Base-by-base conservation (phyloP, 2,888 invertebrate species). In the Dendrolimus pini region DNA sequence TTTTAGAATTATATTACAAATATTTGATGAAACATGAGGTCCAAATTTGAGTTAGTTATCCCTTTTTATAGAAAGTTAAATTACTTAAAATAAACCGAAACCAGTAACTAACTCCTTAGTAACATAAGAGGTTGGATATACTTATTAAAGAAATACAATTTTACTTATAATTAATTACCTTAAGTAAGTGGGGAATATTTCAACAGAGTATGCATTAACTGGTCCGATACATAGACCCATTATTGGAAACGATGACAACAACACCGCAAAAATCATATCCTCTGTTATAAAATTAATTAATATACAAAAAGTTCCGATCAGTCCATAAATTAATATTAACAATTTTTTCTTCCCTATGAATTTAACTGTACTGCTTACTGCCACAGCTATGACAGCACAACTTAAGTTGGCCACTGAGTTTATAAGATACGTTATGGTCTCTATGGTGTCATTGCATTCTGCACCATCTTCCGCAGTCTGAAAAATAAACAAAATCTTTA, bases 111-210 rank as follows among this genome's bases (percentile, higher is more conserved):
- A 3, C 30, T 6, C 30, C 30, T 30, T 30, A 6, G 30, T 30
- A 0, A 30, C 6, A 30, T 30, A 30, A 6, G 30, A 30, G 30
- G 6, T 30, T 30, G 30, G 30, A 30, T 30, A 30, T 30, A 30
- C 30, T 30, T 30, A 30, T 30, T 30, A 30, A 30, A 30, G 30
- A 30, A 30, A 30, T 30, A 30, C 6, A 30, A 30, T 30, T 30
- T 30, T 6, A 47, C 47, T 7, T 9, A 7, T 8, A 47, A 3
- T 9, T 47, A 53, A 55, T 70, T 65, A 91, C 91, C 91, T 86
- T 55, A 89, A 77, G 69, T 86, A 67, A 1, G 90, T 91, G 0
- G 91, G 91, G 56, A 90, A 91, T 58, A 89, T 82, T 63, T 85
- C 83, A 7, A 90, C 86, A 54, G 85, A 78, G 64, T 77, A 91